A percentile compares a stretch with the other conserved stretches of the same genome.
phyloP scores from a whole-genome alignment of 2,888 invertebrate species.

The Lysandra bellargus region DNA sequence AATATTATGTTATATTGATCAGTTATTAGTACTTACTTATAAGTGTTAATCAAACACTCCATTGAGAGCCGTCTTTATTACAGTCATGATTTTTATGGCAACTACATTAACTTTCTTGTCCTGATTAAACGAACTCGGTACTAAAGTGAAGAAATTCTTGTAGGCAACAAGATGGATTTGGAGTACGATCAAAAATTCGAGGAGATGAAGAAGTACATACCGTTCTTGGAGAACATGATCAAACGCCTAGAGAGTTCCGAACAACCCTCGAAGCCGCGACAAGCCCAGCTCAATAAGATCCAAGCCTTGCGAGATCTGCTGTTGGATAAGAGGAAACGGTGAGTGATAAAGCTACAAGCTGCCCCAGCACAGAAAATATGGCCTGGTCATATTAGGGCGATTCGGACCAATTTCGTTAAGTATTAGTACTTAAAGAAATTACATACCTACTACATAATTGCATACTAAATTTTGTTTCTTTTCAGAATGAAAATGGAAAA shows the following conservation, averaged over 20 bases:
- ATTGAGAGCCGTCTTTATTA: background rate
- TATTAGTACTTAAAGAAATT: no score
- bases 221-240: constrained; percentile 87
- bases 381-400: no score
- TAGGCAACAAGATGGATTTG: constrained; percentile 63
- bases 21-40: no score
- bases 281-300: constrained; percentile 83
- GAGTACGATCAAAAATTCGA: constrained; percentile 82
- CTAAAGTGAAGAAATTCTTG: constrained; percentile 37
- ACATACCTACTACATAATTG: no score
- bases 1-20: no score
- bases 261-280: constrained; percentile 71
- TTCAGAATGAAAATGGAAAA: constrained; percentile 85
- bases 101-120: background rate
- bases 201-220: constrained; percentile 85
- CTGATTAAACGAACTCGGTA: background rate
- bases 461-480: constrained; percentile 36
- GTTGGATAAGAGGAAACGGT: constrained; percentile 83
- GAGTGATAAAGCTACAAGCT: constrained; percentile 1
- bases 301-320: constrained; percentile 82
- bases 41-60: no score
- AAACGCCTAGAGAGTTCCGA: constrained; percentile 79
- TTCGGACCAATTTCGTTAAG: no score
- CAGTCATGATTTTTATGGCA: background rate
- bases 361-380: no score